Base-by-base conservation (phyloP, 2,888 invertebrate genomes). In the Eupithecia centaureata region DNA sequence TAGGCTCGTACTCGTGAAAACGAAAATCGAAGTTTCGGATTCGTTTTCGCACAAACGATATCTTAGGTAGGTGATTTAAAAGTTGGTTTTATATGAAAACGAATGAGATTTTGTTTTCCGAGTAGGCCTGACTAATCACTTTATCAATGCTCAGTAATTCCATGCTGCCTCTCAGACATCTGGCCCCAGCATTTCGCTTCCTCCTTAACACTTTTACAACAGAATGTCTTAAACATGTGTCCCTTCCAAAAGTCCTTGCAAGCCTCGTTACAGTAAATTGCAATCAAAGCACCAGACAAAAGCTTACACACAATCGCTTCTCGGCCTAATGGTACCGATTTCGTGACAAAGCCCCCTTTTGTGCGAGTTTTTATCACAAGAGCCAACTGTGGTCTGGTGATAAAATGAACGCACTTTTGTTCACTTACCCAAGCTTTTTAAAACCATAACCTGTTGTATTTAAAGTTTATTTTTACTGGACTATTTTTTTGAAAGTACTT, bases 261-360 rank as follows among this genome's bases (percentile, higher is more conserved):
- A 27, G 57, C 33, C 33, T 51, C 54, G 25, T 51, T 13, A 52
- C 15, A 54, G 54, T 28, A 38, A 54, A 51, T 56, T 62, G 5
- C 47, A 61, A 68, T 63, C 54, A 63, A 51, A 69, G 32, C 58
- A 61, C 15, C 42, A 59, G 58, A 72, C 74, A 71, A 73, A 72
- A 68, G 66, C 59, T 12, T 35, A 61, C 57, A 42, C 58, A 62
- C 66, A 65, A 69, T 56, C 56, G 66, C 61, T 65, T 61, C 61
- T 60, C 54, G 38, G 30, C 38, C 67, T 54, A 63, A 70, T 63
- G 52, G 64, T 66, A 38, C 64, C 64, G 63, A 65, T 72, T 73
- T 73, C 74, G 76, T 77, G 73, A 79, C 78, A 78, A 79, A 76
- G 78, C 69, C 66, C 65, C 76, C 79, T 79, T 81, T 83, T 81